Percentiles rank a stretch among this genome's conserved stretches.
These are phyloP conservation scores for Monochamus saltuarius DNA, from an alignment of 1,140 invertebrate species.

Conservation along the genomic window DNA sequence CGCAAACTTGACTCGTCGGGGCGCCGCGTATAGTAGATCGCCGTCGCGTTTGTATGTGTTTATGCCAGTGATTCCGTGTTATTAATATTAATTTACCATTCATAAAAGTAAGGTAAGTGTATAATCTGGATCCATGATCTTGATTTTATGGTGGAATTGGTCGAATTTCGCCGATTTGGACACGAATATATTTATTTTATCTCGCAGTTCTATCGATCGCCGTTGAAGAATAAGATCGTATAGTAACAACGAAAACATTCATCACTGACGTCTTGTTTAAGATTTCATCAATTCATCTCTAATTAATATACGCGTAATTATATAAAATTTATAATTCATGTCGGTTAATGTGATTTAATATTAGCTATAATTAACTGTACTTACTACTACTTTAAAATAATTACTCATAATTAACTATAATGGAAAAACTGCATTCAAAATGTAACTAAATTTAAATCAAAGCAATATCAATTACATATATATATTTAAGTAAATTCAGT, in stretches of 20 bases:
- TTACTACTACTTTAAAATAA: no score
- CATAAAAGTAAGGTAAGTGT: conserved; percentile 1
- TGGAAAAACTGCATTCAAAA: no score
- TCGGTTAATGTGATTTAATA: no score
- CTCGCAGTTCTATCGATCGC: conserved; percentile 3
- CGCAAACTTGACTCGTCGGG: conserved; percentile 3
- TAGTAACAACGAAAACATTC: background rate
- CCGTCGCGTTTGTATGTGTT: conserved; percentile 1
- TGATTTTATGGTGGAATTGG: background rate
- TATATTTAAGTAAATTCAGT: no score
- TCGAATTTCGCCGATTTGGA: background rate
- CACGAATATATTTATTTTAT: background rate
- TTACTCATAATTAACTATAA: no score
- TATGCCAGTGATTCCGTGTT: conserved; percentile 2
- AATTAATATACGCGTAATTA: no score
- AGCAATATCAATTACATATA: no score
- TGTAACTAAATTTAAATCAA: no score
- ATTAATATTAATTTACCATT: conserved; percentile 8
- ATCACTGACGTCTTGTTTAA: no score
- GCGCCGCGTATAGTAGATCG: background rate
- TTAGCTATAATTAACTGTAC: no score
- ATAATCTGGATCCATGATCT: background rate
- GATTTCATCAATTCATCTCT: no score
- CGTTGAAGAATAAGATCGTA: background rate
- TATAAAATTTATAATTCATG: no score